Evolutionary conservation across 2,888 invertebrate species (phyloP), one percentile per base, ranked within the genome.

Genomic region (Zygaena filipendulae): DNA sequence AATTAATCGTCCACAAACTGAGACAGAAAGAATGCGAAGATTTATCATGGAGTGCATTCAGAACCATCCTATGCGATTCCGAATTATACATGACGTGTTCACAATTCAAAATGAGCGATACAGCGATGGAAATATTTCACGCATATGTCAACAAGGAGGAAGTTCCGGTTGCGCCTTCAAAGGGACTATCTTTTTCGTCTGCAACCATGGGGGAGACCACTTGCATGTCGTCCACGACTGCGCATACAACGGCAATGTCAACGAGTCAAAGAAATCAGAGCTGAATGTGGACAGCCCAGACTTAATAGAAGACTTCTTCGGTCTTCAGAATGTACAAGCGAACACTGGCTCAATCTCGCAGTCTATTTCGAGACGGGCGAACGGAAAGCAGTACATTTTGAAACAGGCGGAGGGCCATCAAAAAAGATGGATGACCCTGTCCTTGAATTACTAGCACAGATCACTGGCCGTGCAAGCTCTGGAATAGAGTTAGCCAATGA

Each of bases 271-370:
- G 29, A 33, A 29, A 29, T 33, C 21, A 2, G 30, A 30, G 11
- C 8, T n/a, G 27, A 29, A 23, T 30, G 35, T 13, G 30, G 30
- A 23, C 8, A 34, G 7, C 27, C 35, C 29, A 18, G 32, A 33
- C 37, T 42, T 39, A 43, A 41, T 41, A 3, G 42, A 23, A 29
- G 30, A 43, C 33, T 42, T 38, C 37, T 43, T 43, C 43, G 40
- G 43, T 19, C 39, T 40, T 11, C 40, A 42, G 44, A 43, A 35
- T 42, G 40, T 12, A 36, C 36, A 3, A 34, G 29, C 6, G 35
- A 46, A n/a, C 43, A 46, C 26, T 46, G 42, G 40, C 30, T 43
- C 46, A 38, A n/a, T n/a, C n/a, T n/a, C n/a, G n/a, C 45, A 45
- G 13, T 42, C 10, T 43, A 45, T 43, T 23, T 43, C 38, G 38